Evolutionary conservation across 2,797 vertebrate species (phyloP), one percentile per base, ranked within the genome.

Genomic region (Dicrostonyx torquatus): DNA sequence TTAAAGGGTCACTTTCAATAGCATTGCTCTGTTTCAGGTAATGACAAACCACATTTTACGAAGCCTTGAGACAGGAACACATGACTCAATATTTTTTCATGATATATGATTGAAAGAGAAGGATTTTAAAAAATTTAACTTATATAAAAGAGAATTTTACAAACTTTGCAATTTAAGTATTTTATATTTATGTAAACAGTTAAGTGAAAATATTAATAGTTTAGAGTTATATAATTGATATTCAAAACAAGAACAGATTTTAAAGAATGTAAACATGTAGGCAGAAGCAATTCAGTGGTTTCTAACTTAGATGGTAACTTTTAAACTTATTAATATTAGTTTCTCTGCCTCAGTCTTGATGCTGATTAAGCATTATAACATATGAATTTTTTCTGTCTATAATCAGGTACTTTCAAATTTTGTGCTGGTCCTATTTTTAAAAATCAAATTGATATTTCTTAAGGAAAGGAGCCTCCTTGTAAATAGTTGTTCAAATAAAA

Each of bases 211-310:
- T 20, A 90, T 45, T 80, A n/a, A 90, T 40, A 64, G 66, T 89
- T 93, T 89, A 70, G 31, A 76, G 15, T 70, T 94, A 77, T 85
- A 3, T 76, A 53, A 43, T 64, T 84, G 2, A 68, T 29, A 84
- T 60, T 82, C 14, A 84, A 86, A 97, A 64, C 72, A 31, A 87
- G 91, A 11, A 77, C 4, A 94, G 75, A 94, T 89, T 26, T 45
- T 79, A 90, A 93, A 95, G 26, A 76, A 76, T 89, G 29, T 50
- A 72, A 91, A 62, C 37, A 76, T 10, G 5, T 77, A 64, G 9
- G 3, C 15, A 37, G 12, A 89, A 86, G 17, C n/a, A 31, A 68
- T n/a, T 24, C 6, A 53, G 45, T 62, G 18, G 1, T 11, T 12
- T 95, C 18, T 80, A 91, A 62, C 2, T 66, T 66, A 37, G 11